Evolutionary conservation across 2,113 vertebrate genomes (phyloP).

Genomic region (Tupaia chinensis): DNA sequence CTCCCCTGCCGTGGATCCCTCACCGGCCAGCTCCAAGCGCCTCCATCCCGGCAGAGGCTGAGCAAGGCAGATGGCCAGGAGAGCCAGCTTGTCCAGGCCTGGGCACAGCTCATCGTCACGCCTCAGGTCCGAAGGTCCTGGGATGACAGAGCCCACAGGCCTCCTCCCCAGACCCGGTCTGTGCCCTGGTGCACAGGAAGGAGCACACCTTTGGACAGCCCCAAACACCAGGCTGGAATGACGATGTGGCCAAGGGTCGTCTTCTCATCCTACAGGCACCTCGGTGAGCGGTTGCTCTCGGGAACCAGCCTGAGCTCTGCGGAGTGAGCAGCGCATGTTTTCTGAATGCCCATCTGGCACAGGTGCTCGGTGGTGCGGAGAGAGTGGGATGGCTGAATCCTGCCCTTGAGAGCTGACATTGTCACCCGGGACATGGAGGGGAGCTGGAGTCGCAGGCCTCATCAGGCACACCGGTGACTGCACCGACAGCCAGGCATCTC

Average conservation of each 20-base stretch:
- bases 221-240: background rate
- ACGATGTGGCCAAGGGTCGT: background rate
- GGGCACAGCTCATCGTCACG: fast-evolving
- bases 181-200: fast-evolving
- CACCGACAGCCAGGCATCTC: too few relatives aligned
- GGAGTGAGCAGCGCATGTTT: background rate
- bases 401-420: background rate
- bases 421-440: background rate
- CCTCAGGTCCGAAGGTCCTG: background rate
- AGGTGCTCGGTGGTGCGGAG: fast-evolving
- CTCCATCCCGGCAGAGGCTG: background rate
- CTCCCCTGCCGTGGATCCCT: background rate
- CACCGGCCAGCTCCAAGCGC: background rate
- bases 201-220: background rate
- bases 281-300: background rate
- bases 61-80: background rate
- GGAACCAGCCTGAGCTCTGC: fast-evolving
- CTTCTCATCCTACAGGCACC: background rate
- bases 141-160: background rate
- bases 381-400: background rate
- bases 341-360: background rate
- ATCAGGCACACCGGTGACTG: fast-evolving
- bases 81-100: fast-evolving
- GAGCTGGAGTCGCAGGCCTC: fast-evolving
- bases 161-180: background rate